Base-by-base conservation (phyloP, 1,140 invertebrate species). In the Diplogasteroides magnus region DNA sequence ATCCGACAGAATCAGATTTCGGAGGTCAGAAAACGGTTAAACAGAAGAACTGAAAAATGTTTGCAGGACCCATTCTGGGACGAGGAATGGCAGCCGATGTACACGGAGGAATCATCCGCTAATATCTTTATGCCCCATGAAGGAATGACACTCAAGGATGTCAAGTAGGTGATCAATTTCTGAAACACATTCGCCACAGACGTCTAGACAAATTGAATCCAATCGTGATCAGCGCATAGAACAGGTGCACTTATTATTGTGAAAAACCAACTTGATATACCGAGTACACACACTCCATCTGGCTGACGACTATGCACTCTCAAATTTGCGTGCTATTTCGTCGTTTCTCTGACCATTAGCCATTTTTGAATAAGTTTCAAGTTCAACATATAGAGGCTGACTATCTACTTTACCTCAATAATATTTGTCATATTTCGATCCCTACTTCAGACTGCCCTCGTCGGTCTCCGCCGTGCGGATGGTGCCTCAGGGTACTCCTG, bases 31-130 rank as follows among this genome's bases (percentile, higher is more conserved):
- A n/a, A n/a, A n/a, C n/a, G n/a, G n/a, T n/a, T n/a, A n/a, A n/a
- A n/a, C n/a, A n/a, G n/a, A n/a, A n/a, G n/a, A n/a, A n/a, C n/a
- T n/a, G n/a, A n/a, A n/a, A n/a, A n/a, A n/a, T n/a, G n/a, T n/a
- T n/a, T n/a, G 37, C 66, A 67, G 31, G 70, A 72, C 25, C 64
- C 58, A 37, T 72, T 72, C 65, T 72, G 70, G 70, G 70, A 72
- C 65, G 64, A 67, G 26, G 31, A 71, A 19, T 72, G 70, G 70
- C 59, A 67, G 26, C 70, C 70, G 27, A 29, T 67, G 31, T 71
- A 71, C 58, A 56, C 69, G 26, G 69, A 71, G 26, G 66, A 32
- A 64, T 72, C 70, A 13, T 31, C 67, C 28, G 70, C 70, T n/a
- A 58, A 72, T 29, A 72, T 72, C 0, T 63, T 67, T 64, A 63